Evolutionary conservation across 53 echinoderm and acorn worm species (phyloP).

Genomic region (Astropecten irregularis): DNA sequence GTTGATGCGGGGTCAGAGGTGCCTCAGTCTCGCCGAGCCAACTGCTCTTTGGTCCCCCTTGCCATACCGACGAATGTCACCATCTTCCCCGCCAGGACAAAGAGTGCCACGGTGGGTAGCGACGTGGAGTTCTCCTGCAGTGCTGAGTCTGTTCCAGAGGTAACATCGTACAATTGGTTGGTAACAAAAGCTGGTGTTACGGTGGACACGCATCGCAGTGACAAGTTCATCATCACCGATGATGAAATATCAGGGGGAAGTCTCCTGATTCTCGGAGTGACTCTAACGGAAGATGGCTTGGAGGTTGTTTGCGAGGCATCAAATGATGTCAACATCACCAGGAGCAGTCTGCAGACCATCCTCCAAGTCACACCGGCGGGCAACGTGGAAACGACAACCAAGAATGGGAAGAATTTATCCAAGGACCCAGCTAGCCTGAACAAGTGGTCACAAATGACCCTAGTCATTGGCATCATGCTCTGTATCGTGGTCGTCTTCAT

Average conservation of each 20-base stretch:
- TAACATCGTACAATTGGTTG: slow-evolving; percentile 16
- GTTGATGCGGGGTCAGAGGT: neutral
- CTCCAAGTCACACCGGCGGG: neutral
- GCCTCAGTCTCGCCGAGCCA: neutral
- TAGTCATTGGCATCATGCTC: slow-evolving; percentile 37
- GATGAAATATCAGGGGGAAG: slow-evolving; percentile 3
- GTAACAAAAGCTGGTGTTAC: neutral
- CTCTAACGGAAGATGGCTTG: neutral
- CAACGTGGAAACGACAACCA: neutral
- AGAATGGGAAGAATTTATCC: neutral
- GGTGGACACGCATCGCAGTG: neutral
- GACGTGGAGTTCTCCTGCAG: slow-evolving; percentile 1
- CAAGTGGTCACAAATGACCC: slow-evolving; percentile 19
- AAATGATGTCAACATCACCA: slow-evolving; percentile 12
- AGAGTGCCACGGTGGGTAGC: neutral
- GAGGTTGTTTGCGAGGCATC: slow-evolving; percentile 8
- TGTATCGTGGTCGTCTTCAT: slow-evolving; percentile 32
- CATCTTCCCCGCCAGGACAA: neutral
- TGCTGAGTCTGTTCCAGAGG: slow-evolving; percentile 9
- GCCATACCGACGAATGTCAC: slow-evolving; percentile 19
- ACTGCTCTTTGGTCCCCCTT: slow-evolving; percentile 7
- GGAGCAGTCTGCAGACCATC: neutral
- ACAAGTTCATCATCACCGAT: neutral
- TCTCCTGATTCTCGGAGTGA: neutral
- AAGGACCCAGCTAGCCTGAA: neutral